phyloP scores from a whole-genome alignment of 2,113 vertebrate genomes.

The Poicephalus meyeri region DNA sequence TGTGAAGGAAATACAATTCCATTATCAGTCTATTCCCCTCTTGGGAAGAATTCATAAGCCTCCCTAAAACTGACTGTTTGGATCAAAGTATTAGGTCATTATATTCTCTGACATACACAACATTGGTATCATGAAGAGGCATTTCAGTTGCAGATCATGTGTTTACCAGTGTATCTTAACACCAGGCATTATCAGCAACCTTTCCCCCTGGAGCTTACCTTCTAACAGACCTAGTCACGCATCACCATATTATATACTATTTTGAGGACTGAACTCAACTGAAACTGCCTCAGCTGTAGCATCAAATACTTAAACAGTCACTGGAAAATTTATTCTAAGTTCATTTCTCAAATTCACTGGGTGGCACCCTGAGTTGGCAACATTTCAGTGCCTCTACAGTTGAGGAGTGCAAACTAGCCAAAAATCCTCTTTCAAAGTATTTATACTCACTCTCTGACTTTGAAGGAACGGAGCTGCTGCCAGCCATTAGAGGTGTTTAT shows the following conservation, averaged over 20 bases:
- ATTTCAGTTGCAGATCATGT: constrained; percentile 8
- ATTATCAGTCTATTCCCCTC: neutral
- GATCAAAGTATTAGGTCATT: neutral
- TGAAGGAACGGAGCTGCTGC: neutral
- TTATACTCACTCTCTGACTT: neutral
- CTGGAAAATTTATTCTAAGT: neutral
- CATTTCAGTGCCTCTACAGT: neutral
- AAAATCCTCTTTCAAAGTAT: neutral
- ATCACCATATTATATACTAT: neutral
- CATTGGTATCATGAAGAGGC: constrained; percentile 15
- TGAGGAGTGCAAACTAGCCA: neutral
- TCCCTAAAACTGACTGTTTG: neutral
- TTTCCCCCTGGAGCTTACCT: neutral
- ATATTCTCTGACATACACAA: neutral
- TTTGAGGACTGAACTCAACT: neutral
- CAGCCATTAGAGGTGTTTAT: neutral
- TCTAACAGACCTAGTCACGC: neutral
- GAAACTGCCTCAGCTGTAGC: neutral
- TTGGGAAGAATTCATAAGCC: neutral
- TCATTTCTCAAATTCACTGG: neutral
- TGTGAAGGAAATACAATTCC: neutral
- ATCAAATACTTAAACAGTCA: neutral
- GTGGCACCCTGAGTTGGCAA: neutral
- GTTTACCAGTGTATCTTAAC: neutral
- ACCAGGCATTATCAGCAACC: neutral